phyloP scores from a whole-genome alignment of 2,888 invertebrate species.

The Orthonevra nobilis region DNA sequence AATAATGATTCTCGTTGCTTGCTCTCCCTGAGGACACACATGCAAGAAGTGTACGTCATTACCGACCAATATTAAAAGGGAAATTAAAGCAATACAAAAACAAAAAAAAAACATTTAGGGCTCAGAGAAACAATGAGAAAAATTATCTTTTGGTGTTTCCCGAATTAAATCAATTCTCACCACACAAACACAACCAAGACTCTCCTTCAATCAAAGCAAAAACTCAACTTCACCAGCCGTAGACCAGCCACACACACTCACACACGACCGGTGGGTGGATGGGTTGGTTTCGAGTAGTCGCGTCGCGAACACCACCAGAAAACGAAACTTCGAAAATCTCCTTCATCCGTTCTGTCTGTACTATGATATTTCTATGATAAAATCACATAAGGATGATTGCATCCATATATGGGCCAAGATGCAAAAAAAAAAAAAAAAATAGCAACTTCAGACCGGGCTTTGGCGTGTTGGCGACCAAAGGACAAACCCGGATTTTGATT shows the following conservation, averaged over 20 bases:
- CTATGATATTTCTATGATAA: neutral
- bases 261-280: neutral
- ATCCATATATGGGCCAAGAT: neutral
- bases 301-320: neutral
- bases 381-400: slow-evolving; percentile 8
- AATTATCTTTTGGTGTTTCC: slow-evolving; percentile 25
- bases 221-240: no score
- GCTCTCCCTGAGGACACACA: slow-evolving; percentile 47
- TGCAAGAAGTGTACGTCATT: no score
- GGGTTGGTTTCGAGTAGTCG: neutral
- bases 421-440: no score
- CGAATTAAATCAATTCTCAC: slow-evolving; percentile 60
- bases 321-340: slow-evolving; percentile 14
- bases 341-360: slow-evolving; percentile 4
- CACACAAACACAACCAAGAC: slow-evolving; percentile 35
- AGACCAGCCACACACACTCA: no score
- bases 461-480: slow-evolving; percentile 5
- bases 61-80: neutral
- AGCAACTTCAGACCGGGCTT: neutral
- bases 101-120: neutral
- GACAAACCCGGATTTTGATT: neutral
- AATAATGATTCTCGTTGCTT: slow-evolving; percentile 17
- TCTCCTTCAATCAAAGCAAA: slow-evolving; percentile 7
- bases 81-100: neutral
- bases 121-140: slow-evolving; percentile 7